A percentile compares a stretch with the other conserved stretches of the same genome.
phyloP scores from a whole-genome alignment of 2,888 invertebrate genomes.

The Apodemia zela region DNA sequence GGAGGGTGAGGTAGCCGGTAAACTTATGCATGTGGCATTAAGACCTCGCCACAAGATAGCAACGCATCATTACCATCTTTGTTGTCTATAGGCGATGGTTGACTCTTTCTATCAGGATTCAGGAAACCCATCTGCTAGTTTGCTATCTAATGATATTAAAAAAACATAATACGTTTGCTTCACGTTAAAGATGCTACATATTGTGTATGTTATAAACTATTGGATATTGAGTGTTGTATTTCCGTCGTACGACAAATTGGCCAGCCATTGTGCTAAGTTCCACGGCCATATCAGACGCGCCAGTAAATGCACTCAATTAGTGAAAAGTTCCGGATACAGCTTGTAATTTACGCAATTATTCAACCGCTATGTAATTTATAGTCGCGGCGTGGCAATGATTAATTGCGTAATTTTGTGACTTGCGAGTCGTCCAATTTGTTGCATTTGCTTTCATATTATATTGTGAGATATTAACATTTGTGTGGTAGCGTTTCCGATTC shows the following conservation, averaged over 20 bases:
- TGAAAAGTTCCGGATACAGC: constrained; percentile 1
- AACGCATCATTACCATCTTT: too few species aligned
- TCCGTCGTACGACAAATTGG: not conserved
- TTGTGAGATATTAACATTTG: not conserved
- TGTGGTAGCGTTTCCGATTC: too few species aligned
- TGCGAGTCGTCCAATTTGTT: not conserved
- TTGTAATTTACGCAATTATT: constrained; percentile 11
- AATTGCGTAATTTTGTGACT: not conserved
- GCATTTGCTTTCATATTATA: constrained; percentile 3
- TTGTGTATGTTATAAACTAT: not conserved
- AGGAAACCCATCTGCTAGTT: too few species aligned
- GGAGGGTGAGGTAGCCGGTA: too few species aligned
- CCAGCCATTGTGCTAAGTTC: too few species aligned
- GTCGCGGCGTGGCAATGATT: not conserved
- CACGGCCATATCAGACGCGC: constrained; percentile 1
- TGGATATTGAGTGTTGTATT: not conserved
- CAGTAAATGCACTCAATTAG: constrained; percentile 7
- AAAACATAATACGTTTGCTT: too few species aligned
- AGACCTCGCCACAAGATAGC: too few species aligned
- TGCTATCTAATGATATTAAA: too few species aligned
- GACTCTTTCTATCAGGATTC: too few species aligned
- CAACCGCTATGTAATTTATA: constrained; percentile 13
- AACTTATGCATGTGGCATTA: too few species aligned
- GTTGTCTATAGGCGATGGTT: too few species aligned
- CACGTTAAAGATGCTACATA: too few species aligned